Base-by-base conservation (phyloP, 2,113 vertebrate species). In the Gallinago paraguaiae region DNA sequence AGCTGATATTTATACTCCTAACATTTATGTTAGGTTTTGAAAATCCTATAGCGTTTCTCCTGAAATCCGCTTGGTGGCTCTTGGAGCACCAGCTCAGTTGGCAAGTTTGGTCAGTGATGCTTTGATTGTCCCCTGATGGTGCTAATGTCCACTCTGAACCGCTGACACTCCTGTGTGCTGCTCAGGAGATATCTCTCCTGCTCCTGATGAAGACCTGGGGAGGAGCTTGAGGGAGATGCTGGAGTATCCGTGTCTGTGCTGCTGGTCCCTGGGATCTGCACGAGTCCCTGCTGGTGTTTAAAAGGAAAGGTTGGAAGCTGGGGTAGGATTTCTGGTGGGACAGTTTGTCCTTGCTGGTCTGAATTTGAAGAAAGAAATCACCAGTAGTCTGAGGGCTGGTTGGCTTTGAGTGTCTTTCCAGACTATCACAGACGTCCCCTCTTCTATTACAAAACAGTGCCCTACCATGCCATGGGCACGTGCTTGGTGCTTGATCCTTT, bases 11-110 rank as follows among this genome's bases (percentile, higher is more conserved):
- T 41, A 59, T 39, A 16, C 11, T 9, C 19, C 57, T 27, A 11
- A 8, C 2, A 1, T 19, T 23, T 1, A 33, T 5, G 23, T 39
- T 39, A 39, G 39, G 11, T 1, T 1, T 30, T 24, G 33, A n/a
- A 77, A 74, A 70, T 74, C 68, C 39, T 8, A 4, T 17, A 17
- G 39, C 10, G 1, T 59, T 75, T 11, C n/a, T 71, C 43, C 80
- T 53, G 61, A 56, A 28, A 68, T 46, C 37, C 48, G 39, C 60
- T 35, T 20, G n/a, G 70, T 43, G 35, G 59, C 45, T 91, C 37
- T 60, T 25, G 39, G 37, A 63, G 46, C 50, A 25, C 20, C 50
- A 15, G 13, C 45, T 81, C 25, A 4, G 31, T 30, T 64, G n/a
- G 15, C 51, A 59, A 7, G 13, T 51, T 71, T 14, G 63, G 88